Base-by-base conservation (phyloP, 2,797 vertebrate species). In the Astyanax mexicanus region DNA sequence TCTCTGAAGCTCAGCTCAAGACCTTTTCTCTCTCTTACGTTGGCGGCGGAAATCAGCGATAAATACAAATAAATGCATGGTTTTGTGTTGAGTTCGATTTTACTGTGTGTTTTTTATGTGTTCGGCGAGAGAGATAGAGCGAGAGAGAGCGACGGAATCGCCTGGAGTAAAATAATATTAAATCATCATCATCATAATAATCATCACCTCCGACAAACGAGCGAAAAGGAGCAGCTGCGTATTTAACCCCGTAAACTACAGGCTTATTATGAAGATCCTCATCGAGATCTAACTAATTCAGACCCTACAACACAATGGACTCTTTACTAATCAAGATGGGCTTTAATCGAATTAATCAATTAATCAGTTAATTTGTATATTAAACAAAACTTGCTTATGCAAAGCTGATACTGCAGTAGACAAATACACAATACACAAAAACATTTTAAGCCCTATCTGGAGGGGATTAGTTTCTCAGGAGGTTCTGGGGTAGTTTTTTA, bases 81-180 rank as follows among this genome's bases (percentile, higher is more conserved):
- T 66, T 38, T 38, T n/a, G n/a, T n/a, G n/a, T n/a, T n/a, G n/a
- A n/a, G n/a, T n/a, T n/a, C n/a, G n/a, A n/a, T n/a, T n/a, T n/a
- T n/a, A n/a, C n/a, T n/a, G n/a, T n/a, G n/a, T n/a, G n/a, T n/a
- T n/a, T n/a, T n/a, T n/a, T n/a, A n/a, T n/a, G n/a, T n/a, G n/a
- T n/a, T n/a, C n/a, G n/a, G n/a, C n/a, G n/a, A n/a, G n/a, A n/a
- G n/a, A n/a, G n/a, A n/a, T n/a, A n/a, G n/a, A n/a, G n/a, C n/a
- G n/a, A n/a, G 9, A 58, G 17, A 17, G 19, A 62, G 60, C 60
- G 21, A 23, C 35, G 42, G 37, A 74, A 74, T 70, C 74, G 52
- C 54, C 37, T 44, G 47, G 23, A 47, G 60, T 58, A 69, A 15
- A 45, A 72, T 23, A 55, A 42, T 23, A 44, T n/a, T n/a, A n/a